Percentiles rank a stretch among this genome's conserved stretches.
Conservation (phyloP, 2,113 vertebrate species). For the Brachyhypopomus gauderio region DNA sequence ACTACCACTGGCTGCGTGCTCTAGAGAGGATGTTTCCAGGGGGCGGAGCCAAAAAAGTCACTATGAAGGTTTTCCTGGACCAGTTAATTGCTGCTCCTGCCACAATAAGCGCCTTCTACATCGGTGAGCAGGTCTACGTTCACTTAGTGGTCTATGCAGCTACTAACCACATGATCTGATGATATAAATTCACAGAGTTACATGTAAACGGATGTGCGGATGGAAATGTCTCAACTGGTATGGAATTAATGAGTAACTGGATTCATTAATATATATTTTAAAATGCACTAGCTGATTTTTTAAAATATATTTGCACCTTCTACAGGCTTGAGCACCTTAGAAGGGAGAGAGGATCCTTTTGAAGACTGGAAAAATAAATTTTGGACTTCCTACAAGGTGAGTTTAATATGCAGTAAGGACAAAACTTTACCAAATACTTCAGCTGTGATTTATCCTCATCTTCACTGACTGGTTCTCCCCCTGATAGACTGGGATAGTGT, state of each 20-base stretch:
- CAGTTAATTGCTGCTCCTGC: slow-evolving; percentile 76
- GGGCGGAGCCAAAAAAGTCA: slow-evolving; percentile 62
- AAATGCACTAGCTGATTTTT: not conserved
- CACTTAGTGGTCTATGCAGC: not conserved
- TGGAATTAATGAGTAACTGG: not conserved
- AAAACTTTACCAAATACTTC: not conserved
- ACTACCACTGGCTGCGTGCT: slow-evolving; percentile 77
- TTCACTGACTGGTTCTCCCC: slow-evolving; percentile 32
- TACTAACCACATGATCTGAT: not conserved
- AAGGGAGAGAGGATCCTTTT: slow-evolving; percentile 70
- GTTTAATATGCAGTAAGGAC: not conserved
- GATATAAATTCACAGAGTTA: not conserved
- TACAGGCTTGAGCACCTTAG: slow-evolving; percentile 77
- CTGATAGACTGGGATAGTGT: slow-evolving; percentile 73
- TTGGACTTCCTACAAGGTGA: slow-evolving; percentile 78
- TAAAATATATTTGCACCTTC: slow-evolving; percentile 11
- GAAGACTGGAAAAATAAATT: slow-evolving; percentile 79
- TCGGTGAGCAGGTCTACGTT: slow-evolving; percentile 63
- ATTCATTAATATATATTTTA: not conserved
- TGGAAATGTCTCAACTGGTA: not conserved
- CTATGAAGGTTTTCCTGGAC: slow-evolving; percentile 76
- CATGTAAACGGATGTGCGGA: not conserved
- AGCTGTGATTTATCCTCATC: not conserved
- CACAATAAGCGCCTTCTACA: slow-evolving; percentile 80
- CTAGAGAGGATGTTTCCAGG: slow-evolving; percentile 77